phyloP scores from a whole-genome alignment of 2,113 vertebrate genomes.

The Dendrocopos noguchii region DNA sequence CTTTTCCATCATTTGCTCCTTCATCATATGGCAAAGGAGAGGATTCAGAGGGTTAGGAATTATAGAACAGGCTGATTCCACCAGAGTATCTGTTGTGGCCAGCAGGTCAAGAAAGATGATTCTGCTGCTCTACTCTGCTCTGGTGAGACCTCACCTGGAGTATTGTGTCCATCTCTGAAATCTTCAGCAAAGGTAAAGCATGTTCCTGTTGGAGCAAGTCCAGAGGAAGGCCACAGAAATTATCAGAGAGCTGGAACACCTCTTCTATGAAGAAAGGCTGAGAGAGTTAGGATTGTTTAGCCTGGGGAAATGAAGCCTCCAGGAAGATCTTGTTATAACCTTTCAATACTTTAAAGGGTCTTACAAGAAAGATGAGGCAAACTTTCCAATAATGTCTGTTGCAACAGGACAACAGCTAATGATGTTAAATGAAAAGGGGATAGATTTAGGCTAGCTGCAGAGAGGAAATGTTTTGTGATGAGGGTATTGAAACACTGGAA shows the following conservation, averaged over 20 bases:
- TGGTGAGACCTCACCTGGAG: too few relatives aligned
- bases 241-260: too few relatives aligned
- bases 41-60: not conserved
- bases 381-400: not conserved
- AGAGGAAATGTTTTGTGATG: not conserved
- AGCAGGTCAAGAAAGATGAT: not conserved
- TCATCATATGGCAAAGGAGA: not conserved
- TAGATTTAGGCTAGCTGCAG: not conserved
- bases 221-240: too few relatives aligned
- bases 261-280: too few relatives aligned
- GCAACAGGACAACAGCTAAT: not conserved
- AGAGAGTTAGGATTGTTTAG: not conserved
- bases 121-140: not conserved
- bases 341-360: not conserved
- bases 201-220: too few relatives aligned
- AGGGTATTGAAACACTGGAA: not conserved
- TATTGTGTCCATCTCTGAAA: too few relatives aligned
- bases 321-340: fast-evolving
- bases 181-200: too few relatives aligned
- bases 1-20: not conserved
- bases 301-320: not conserved
- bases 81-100: not conserved
- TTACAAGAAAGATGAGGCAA: not conserved
- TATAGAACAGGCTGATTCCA: not conserved
- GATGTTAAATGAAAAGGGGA: not conserved